Base-by-base conservation (phyloP, 2,113 vertebrate genomes). In the Ascaphus truei region DNA sequence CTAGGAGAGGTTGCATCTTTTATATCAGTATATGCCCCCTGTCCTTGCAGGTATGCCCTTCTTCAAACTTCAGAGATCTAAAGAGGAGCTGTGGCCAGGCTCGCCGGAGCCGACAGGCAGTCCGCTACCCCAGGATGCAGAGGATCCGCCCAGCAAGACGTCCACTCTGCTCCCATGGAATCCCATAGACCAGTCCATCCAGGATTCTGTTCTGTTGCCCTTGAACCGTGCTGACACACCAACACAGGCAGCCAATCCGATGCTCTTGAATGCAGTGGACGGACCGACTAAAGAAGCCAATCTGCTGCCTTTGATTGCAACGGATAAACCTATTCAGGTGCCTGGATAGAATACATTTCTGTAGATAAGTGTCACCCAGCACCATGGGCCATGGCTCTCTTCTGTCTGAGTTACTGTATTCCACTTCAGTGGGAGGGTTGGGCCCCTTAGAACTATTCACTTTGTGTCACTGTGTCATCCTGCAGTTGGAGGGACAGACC, bases 281-380 rank as follows among this genome's bases (percentile, higher is more conserved):
- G 36, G 30, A 33, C 64, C 39, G 6, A 12, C 22, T 4, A 68
- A 68, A 20, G 66, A 69, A n/a, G 10, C 13, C 30, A 59, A 27
- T 37, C 56, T 34, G 16, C 16, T 69, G 2, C 66, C 66, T 20
- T 59, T 55, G 66, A 36, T 50, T 50, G 25, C 55, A 18, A 37
- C n/a, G 7, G 66, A 60, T 13, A 60, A 22, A 8, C 43, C 66
- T 22, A 5, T 37, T 27, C 55, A 69, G 66, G 66, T 59, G 9
- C 13, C 1, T 13, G n/a, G n/a, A n/a, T n/a, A n/a, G n/a, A n/a
- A n/a, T n/a, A n/a, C 25, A 57, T 37, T n/a, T 2, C 11, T 56
- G 30, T 34, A 13, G 2, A 37, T 23, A 5, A n/a, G n/a, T n/a
- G n/a, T n/a, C n/a, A n/a, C n/a, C n/a, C n/a, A n/a, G n/a, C n/a